Evolutionary conservation across 2,797 vertebrate genomes (phyloP).

Genomic region (Pyrocephalus nanus): DNA sequence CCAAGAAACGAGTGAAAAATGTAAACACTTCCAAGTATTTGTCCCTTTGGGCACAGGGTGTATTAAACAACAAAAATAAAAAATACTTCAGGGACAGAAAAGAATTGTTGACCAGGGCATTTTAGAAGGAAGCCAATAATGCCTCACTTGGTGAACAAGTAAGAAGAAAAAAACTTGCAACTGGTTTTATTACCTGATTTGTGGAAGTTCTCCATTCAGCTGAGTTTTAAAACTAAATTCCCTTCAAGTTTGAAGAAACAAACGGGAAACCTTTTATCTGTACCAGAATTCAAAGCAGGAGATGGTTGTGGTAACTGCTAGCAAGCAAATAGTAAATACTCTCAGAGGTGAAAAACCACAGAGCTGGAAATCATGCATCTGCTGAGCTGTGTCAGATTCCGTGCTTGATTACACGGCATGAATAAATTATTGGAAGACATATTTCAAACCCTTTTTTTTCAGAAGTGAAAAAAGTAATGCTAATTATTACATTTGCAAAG

Average conservation of each 20-base stretch:
- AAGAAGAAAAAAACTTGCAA: background rate
- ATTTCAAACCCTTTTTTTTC: background rate
- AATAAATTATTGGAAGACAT: conserved; percentile 24
- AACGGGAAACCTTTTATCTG: background rate
- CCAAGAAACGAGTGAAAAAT: conserved; percentile 53
- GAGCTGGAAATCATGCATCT: conserved; percentile 18
- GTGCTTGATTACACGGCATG: conserved; percentile 24
- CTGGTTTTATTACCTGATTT: background rate
- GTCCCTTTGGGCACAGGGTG: conserved; percentile 10
- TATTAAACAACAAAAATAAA: conserved; percentile 28
- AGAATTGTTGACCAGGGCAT: background rate
- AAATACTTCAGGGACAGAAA: background rate
- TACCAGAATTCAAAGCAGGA: conserved; percentile 19
- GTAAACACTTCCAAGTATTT: conserved; percentile 56
- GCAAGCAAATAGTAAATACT: conserved; percentile 27
- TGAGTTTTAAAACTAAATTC: background rate
- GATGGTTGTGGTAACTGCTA: conserved; percentile 32
- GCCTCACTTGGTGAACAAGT: background rate
- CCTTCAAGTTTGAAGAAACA: background rate
- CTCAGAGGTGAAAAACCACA: conserved; percentile 49
- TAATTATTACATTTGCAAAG: background rate
- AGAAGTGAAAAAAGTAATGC: background rate
- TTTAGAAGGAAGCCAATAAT: background rate
- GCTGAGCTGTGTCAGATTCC: conserved; percentile 8
- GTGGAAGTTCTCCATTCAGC: background rate